Evolutionary conservation across 2,888 invertebrate genomes (phyloP).

Genomic region (Aquatica leii): DNA sequence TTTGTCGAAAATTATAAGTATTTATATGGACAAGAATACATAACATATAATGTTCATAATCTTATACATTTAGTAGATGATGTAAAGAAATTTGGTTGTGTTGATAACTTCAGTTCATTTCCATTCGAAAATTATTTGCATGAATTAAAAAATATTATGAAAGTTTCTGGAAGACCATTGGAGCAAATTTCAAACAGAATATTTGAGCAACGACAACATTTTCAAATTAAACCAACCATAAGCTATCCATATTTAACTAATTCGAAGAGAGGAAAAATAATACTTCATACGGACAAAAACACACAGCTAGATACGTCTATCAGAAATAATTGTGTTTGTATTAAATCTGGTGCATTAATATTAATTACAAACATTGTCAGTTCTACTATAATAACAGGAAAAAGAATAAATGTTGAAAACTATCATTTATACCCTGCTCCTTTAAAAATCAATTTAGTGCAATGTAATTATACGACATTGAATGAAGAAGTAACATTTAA

Average conservation of each 20-base stretch:
- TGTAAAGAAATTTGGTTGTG: background rate
- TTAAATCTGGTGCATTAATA: no score
- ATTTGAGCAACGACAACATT: background rate
- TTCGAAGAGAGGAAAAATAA: background rate
- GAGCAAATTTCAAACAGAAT: background rate
- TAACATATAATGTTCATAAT: no score
- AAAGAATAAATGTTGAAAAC: no score
- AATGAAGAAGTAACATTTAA: no score
- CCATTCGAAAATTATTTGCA: background rate
- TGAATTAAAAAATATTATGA: background rate
- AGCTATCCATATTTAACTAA: background rate
- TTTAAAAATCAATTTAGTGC: no score
- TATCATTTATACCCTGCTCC: no score
- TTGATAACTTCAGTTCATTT: slow-evolving; percentile 2
- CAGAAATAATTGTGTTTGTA: no score
- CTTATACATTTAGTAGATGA: background rate
- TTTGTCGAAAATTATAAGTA: slow-evolving; percentile 1
- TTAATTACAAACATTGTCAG: no score
- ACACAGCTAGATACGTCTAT: no score
- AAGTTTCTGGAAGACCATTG: background rate
- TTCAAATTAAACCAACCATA: background rate
- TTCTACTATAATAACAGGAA: no score
- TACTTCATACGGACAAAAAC: background rate
- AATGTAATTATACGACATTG: no score
- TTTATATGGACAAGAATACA: no score